Evolutionary conservation across 2,113 vertebrate genomes (phyloP).

Genomic region (Butastur rufipennis): DNA sequence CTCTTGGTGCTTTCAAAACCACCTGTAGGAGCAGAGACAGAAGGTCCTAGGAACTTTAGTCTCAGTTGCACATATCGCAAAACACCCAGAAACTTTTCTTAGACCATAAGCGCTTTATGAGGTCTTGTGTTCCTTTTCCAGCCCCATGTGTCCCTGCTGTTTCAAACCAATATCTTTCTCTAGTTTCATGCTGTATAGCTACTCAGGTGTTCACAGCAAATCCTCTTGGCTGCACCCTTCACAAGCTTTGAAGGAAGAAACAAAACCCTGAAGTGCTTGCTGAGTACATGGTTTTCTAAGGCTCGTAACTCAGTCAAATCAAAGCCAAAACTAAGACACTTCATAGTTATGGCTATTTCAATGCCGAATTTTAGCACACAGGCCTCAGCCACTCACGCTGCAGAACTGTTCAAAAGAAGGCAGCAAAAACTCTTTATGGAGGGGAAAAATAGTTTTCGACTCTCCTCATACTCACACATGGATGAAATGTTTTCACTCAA

Average conservation of each 20-base stretch:
- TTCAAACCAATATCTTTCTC: not conserved
- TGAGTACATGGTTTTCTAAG: not conserved
- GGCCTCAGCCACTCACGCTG: not conserved
- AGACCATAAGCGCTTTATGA: fast-evolving
- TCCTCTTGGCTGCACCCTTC: not conserved
- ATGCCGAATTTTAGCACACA: not conserved
- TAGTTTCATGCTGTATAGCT: not conserved
- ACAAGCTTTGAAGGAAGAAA: not conserved
- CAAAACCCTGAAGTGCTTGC: not conserved
- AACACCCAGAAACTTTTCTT: not conserved
- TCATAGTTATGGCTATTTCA: not conserved
- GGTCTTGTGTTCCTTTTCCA: not conserved
- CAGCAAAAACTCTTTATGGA: not conserved
- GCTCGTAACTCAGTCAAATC: not conserved
- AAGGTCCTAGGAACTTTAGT: not conserved
- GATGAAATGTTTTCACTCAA: not conserved
- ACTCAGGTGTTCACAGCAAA: not conserved
- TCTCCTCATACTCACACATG: conserved; percentile 20
- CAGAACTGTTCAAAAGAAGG: not conserved
- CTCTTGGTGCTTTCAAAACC: not conserved
- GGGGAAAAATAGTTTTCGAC: conserved; percentile 19
- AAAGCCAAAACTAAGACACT: conserved; percentile 17
- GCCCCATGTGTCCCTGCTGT: not conserved
- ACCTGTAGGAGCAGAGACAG: not conserved
- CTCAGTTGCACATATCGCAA: not conserved